phyloP scores from a whole-genome alignment of 2,113 vertebrate genomes.

The Prietella phreatophila region DNA sequence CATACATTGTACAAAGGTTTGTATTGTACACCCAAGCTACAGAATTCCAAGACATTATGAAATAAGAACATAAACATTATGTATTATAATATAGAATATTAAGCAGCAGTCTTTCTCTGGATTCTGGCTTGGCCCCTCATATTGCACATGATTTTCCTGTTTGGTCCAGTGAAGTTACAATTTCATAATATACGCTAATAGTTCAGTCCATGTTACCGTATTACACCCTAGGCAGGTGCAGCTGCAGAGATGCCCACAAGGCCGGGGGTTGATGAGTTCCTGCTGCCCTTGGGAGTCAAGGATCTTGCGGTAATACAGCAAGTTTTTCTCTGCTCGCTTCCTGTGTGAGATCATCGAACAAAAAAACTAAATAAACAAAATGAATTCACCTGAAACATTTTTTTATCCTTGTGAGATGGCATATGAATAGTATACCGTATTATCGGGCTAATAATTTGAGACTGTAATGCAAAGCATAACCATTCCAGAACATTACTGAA shows the following conservation, averaged over 20 bases:
- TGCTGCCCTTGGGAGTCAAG: conserved; percentile 67
- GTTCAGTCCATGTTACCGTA: conserved; percentile 70
- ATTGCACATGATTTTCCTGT: background rate
- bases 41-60: background rate
- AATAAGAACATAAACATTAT: background rate
- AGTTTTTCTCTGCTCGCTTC: conserved; percentile 82
- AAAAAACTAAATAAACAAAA: background rate
- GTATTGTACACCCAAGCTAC: background rate
- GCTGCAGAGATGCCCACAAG: conserved; percentile 83
- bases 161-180: background rate
- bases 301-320: conserved; percentile 79
- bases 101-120: background rate
- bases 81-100: background rate
- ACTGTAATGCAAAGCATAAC: background rate
- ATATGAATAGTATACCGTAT: background rate
- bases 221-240: conserved; percentile 69
- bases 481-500: background rate
- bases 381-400: background rate
- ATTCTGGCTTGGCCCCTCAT: background rate
- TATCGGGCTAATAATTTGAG: background rate
- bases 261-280: conserved; percentile 76
- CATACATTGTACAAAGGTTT: background rate
- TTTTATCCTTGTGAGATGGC: background rate
- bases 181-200: background rate
- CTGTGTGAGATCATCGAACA: conserved; percentile 60